phyloP scores from a whole-genome alignment of 2,113 vertebrate genomes.

The Muntiacus muntjak region DNA sequence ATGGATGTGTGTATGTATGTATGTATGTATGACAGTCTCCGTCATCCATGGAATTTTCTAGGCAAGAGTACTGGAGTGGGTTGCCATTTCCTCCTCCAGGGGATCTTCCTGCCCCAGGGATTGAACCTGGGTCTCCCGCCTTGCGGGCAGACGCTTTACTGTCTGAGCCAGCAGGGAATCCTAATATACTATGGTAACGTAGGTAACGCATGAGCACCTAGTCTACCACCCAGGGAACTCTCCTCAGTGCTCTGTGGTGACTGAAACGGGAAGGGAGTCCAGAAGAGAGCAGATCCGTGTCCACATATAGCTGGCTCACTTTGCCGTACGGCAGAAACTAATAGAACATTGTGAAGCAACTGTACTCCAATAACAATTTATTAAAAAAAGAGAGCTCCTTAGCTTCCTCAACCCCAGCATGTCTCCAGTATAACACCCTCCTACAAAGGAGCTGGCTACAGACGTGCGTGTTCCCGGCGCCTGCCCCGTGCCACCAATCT shows the following conservation, averaged over 20 bases:
- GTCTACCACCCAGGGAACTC: neutral
- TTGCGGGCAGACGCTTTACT: too few species aligned
- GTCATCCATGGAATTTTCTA: too few species aligned
- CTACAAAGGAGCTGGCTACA: neutral
- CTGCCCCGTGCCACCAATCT: accelerated
- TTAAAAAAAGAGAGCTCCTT: neutral
- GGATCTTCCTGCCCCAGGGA: too few species aligned
- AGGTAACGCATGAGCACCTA: neutral
- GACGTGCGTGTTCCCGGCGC: accelerated
- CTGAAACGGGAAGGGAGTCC: neutral
- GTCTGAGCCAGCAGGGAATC: too few species aligned
- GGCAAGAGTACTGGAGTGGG: too few species aligned
- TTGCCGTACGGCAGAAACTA: neutral
- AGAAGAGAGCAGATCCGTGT: neutral
- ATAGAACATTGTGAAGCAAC: neutral
- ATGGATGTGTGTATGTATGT: too few species aligned
- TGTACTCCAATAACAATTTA: neutral
- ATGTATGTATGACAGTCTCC: too few species aligned
- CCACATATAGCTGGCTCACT: neutral
- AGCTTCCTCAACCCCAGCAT: neutral
- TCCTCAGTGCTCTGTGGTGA: neutral
- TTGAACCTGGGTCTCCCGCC: too few species aligned
- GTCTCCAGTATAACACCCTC: neutral
- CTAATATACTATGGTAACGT: accelerated
- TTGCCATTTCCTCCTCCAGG: too few species aligned